phyloP scores from a whole-genome alignment of 2,113 vertebrate genomes.

The Ivindomyrus marchei region DNA sequence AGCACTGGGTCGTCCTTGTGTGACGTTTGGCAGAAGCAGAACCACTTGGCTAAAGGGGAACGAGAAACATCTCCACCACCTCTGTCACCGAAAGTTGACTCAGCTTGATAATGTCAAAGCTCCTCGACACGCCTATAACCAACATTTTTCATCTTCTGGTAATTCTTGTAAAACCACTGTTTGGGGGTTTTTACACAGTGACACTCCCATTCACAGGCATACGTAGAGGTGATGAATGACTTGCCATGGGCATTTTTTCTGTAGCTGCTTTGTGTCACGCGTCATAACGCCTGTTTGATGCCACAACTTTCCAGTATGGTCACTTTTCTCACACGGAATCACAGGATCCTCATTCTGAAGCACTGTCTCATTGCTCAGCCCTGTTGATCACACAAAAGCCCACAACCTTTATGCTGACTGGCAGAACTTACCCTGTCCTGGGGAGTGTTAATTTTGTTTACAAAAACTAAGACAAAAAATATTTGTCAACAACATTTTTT shows the following conservation, averaged over 20 bases:
- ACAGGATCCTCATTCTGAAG: not conserved
- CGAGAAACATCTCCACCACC: not conserved
- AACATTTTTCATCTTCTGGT: slow-evolving; percentile 9
- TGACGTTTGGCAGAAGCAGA: not conserved
- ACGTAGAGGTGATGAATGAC: not conserved
- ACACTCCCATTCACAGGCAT: not conserved
- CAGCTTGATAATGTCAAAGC: not conserved
- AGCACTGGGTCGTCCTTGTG: not conserved
- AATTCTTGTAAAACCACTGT: not conserved
- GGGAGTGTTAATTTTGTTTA: too few species aligned
- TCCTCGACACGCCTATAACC: not conserved
- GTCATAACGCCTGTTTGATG: not conserved
- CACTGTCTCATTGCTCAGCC: not conserved
- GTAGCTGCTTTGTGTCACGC: not conserved
- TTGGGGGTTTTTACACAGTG: not conserved
- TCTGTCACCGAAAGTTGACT: not conserved
- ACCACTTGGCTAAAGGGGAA: not conserved
- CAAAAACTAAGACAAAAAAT: too few species aligned
- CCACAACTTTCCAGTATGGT: not conserved
- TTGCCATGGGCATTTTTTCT: not conserved
- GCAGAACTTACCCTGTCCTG: not conserved
- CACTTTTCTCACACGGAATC: not conserved
- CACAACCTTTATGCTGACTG: not conserved
- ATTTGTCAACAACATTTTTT: too few species aligned
- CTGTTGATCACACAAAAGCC: not conserved